phyloP scores from a whole-genome alignment of 2,113 vertebrate genomes.

The Pseudorasbora parva region DNA sequence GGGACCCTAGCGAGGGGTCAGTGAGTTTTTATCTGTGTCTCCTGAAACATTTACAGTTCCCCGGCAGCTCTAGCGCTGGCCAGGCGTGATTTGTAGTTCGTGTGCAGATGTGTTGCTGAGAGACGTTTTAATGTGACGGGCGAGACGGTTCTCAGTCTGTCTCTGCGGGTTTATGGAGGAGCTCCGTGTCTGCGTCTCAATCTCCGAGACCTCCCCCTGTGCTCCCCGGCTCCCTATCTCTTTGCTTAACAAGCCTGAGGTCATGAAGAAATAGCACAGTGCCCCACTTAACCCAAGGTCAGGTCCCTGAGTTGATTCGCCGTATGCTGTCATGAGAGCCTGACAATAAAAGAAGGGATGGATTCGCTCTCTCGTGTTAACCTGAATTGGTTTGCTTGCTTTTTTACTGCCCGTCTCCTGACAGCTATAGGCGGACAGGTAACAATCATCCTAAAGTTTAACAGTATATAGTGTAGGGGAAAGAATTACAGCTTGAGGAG shows the following conservation, averaged over 20 bases:
- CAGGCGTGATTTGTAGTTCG: constrained; percentile 59
- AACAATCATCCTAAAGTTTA: constrained; percentile 25
- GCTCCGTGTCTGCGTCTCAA: constrained; percentile 47
- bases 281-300: constrained; percentile 82
- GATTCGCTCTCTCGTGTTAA: constrained; percentile 67
- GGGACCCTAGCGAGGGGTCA: constrained; percentile 39
- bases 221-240: constrained; percentile 79
- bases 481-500: constrained; percentile 30
- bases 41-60: constrained; percentile 55
- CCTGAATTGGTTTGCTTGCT: constrained; percentile 40
- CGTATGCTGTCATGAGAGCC: constrained; percentile 77
- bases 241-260: constrained; percentile 85
- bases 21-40: constrained; percentile 53
- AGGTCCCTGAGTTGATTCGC: constrained; percentile 80
- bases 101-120: constrained; percentile 60
- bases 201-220: constrained; percentile 46
- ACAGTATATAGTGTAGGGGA: not conserved
- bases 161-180: constrained; percentile 53
- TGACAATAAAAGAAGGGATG: constrained; percentile 83
- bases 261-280: constrained; percentile 67
- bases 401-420: constrained; percentile 83
- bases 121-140: constrained; percentile 57
- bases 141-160: constrained; percentile 55
- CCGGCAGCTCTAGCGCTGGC: constrained; percentile 19
- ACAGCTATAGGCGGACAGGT: constrained; percentile 18